A percentile compares a stretch with the other conserved stretches of the same genome.
phyloP scores from a whole-genome alignment of 2,113 vertebrate species.

The Suricata suricatta region DNA sequence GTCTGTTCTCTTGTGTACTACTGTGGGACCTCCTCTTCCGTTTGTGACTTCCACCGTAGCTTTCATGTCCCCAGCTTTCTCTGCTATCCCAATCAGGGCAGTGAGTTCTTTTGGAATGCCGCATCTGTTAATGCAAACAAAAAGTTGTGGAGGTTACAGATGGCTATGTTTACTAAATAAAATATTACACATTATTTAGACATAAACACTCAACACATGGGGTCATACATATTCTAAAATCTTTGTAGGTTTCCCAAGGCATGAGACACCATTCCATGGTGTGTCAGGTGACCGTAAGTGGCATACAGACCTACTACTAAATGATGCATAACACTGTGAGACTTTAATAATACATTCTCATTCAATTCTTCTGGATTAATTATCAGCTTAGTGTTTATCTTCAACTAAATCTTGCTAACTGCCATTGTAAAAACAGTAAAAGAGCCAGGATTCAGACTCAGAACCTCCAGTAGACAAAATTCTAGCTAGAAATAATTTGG shows the following conservation, averaged over 20 bases:
- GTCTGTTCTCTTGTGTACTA: constrained; percentile 92
- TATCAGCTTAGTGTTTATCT: background rate
- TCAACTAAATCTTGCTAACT: background rate
- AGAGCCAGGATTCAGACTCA: background rate
- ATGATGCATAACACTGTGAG: background rate
- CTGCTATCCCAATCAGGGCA: constrained; percentile 90
- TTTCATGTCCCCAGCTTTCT: constrained; percentile 88
- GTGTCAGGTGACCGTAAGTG: background rate
- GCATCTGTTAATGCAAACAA: constrained; percentile 87
- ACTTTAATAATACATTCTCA: background rate
- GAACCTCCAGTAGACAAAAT: background rate
- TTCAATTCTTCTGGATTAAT: constrained; percentile 30
- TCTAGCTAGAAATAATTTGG: background rate
- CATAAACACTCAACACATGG: background rate
- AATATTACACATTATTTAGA: background rate
- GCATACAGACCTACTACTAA: background rate
- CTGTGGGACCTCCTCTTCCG: constrained; percentile 90
- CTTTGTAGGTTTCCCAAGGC: background rate
- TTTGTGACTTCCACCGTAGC: constrained; percentile 88
- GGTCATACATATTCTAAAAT: background rate
- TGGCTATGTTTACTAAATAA: background rate
- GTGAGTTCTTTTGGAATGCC: constrained; percentile 88
- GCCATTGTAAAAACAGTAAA: background rate
- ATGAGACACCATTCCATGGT: background rate
- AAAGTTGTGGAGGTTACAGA: constrained; percentile 21